Evolutionary conservation across 2,113 vertebrate genomes (phyloP).

Genomic region (Ptilorrhoa leucosticta): DNA sequence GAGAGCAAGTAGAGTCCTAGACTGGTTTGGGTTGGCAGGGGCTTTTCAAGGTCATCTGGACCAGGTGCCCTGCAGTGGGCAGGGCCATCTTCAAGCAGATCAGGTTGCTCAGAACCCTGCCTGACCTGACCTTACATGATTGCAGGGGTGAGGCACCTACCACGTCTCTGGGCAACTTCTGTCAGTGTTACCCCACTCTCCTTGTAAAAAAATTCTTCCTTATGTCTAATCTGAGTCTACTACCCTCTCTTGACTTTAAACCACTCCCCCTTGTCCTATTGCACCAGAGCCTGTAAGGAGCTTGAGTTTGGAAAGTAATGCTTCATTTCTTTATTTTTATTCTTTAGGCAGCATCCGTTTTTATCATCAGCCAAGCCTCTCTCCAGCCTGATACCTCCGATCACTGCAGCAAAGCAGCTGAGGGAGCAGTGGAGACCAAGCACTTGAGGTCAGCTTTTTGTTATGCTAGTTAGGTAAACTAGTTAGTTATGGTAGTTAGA

Average conservation of each 20-base stretch:
- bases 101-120: background rate
- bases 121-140: background rate
- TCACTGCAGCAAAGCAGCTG: constrained; percentile 94
- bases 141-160: background rate
- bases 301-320: background rate
- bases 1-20: background rate
- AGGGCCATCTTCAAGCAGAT: background rate
- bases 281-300: background rate
- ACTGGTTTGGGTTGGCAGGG: background rate
- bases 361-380: constrained; percentile 96
- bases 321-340: background rate
- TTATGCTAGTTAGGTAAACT: background rate
- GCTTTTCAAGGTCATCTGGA: background rate
- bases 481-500: background rate
- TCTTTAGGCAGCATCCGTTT: constrained; percentile 87
- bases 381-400: constrained; percentile 94
- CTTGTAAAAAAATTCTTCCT: background rate
- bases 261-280: fast-evolving
- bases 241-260: background rate
- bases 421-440: constrained; percentile 94
- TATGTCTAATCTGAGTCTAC: background rate
- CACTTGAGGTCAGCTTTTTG: constrained; percentile 27
- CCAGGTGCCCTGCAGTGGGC: background rate
- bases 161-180: background rate
- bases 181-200: background rate